phyloP scores from a whole-genome alignment of 2,888 invertebrate species.

The Agrotis clavis region DNA sequence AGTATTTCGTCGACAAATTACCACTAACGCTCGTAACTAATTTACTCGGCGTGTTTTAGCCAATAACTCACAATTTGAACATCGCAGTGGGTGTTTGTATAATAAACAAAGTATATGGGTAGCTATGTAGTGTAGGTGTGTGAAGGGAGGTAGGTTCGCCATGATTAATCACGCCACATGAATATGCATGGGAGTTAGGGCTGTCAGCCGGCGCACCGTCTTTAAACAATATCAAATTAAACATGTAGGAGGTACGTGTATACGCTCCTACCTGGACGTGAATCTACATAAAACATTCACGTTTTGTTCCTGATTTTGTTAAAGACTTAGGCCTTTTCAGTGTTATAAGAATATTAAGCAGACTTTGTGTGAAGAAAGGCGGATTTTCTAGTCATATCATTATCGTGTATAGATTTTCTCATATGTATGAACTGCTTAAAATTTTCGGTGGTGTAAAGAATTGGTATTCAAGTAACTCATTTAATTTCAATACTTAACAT shows the following conservation, averaged over 20 bases:
- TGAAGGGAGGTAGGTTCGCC: conserved; percentile 72
- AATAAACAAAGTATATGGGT: conserved; percentile 69
- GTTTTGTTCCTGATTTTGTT: conserved; percentile 59
- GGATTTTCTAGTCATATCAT: conserved; percentile 21
- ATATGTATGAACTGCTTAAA: not conserved
- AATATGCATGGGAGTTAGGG: conserved; percentile 88
- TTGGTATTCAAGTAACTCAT: not conserved
- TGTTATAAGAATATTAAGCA: conserved; percentile 44
- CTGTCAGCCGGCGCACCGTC: conserved; percentile 83
- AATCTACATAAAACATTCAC: conserved; percentile 61
- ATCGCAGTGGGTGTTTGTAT: conserved; percentile 71
- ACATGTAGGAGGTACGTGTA: conserved; percentile 75
- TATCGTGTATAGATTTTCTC: not conserved
- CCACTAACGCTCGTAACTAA: conserved; percentile 76
- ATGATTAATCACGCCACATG: conserved; percentile 89
- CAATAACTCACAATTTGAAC: conserved; percentile 76
- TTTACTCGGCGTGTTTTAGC: conserved; percentile 73
- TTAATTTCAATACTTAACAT: not conserved
- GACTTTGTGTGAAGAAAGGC: conserved; percentile 24
- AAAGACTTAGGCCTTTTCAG: conserved; percentile 36
- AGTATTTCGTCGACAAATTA: conserved; percentile 71
- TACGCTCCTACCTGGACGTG: conserved; percentile 59
- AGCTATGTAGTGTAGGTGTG: conserved; percentile 64
- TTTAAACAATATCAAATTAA: conserved; percentile 89
- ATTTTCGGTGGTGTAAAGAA: not conserved